Conservation (phyloP, 1,140 invertebrate genomes). For the Platyscapa corneri region DNA sequence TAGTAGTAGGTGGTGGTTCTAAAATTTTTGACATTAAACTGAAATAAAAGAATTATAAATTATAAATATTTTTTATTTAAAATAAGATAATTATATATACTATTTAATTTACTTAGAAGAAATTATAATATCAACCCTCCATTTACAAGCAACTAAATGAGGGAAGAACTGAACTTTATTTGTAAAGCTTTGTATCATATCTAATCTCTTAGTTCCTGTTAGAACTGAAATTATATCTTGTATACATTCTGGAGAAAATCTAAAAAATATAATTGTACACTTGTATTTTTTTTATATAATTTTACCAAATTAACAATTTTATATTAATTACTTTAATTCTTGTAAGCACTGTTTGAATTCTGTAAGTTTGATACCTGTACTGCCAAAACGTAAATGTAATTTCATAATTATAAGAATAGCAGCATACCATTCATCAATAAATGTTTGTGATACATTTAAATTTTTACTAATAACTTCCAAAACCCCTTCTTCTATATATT, state of each 20-base stretch:
- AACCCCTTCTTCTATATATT: constrained; percentile 68
- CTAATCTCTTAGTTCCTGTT: constrained; percentile 64
- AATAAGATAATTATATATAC: constrained; percentile 13
- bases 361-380: constrained; percentile 58
- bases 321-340: constrained; percentile 65
- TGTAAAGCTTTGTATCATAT: constrained; percentile 59
- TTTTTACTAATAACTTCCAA: constrained; percentile 68
- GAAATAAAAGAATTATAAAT: constrained; percentile 49
- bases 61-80: constrained; percentile 25
- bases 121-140: constrained; percentile 69
- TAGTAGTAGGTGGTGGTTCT: constrained; percentile 68
- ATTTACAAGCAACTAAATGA: constrained; percentile 64
- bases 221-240: constrained; percentile 67
- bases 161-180: constrained; percentile 64
- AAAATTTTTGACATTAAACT: constrained; percentile 67
- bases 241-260: constrained; percentile 66
- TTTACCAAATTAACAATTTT: constrained; percentile 15
- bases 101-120: constrained; percentile 65
- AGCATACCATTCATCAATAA: constrained; percentile 69
- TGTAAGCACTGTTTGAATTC: constrained; percentile 68
- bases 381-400: constrained; percentile 57
- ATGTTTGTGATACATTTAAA: constrained; percentile 60
- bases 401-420: constrained; percentile 66
- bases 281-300: neutral
- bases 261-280: constrained; percentile 51